Evolutionary conservation across 2,113 vertebrate genomes (phyloP), one percentile per base, ranked within the genome.

Genomic region (Speoplatyrhinus poulsoni): DNA sequence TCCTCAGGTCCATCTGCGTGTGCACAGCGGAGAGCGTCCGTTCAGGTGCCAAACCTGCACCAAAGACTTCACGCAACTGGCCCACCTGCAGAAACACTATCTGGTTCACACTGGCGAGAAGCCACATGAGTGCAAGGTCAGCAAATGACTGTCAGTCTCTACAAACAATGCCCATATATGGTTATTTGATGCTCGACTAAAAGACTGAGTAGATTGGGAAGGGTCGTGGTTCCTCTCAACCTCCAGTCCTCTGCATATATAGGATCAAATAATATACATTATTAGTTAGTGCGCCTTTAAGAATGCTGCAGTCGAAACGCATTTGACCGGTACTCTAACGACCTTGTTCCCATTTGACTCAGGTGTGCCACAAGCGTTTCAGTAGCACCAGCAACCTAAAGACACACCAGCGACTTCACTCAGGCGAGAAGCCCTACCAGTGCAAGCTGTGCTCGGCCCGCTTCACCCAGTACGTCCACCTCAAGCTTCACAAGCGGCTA

Each of bases 331-430:
- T 41, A 41, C 15, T n/a, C 7, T 46, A 69, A 19, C 19, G 1
- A 15, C 12, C 12, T 26, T 33, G 10, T 32, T 61, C 17, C 15
- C 0, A 9, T 65, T 72, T 33, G 0, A 61, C 36, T 60, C 64
- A 98, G 95, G 95, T 98, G 77, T 98, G 96, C 87, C 94, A 95
- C 87, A 97, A 96, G 76, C 90, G 95, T 67, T 98, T 98, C 80
- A 98, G 96, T 87, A 98, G 96, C 92, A 97, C 95, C 62, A 98
- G 96, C 87, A 98, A 98, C 88, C 89, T 98, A 80, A 98, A 98
- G 92, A 96, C 96, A 59, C 97, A 96, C 88, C 92, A 96, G 82
- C 90, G 96, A 60, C 92, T 98, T 82, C 97, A 92, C 76, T 91
- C 90, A 0, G 91, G 89, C 9, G 90, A 92, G 72, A 81, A 82